These are phyloP conservation scores for Andrena bicolor DNA, from an alignment of 2,888 invertebrate genomes.

Conservation along the genomic window DNA sequence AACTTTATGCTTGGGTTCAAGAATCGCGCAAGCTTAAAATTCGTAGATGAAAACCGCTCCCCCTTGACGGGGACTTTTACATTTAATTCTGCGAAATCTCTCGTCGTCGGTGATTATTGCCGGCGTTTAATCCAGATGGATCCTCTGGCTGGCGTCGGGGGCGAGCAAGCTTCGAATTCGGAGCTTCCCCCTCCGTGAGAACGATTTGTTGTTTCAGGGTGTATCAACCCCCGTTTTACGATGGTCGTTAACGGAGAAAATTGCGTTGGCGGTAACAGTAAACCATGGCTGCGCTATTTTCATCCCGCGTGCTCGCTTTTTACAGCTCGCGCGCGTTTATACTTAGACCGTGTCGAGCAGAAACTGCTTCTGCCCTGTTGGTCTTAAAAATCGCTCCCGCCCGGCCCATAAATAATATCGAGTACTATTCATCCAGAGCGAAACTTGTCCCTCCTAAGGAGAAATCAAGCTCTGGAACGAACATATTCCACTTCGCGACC, in stretches of 20 bases:
- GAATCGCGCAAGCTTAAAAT: not conserved
- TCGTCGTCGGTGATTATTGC: conserved; percentile 24
- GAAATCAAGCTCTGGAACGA: too few species aligned
- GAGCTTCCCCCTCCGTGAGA: not conserved
- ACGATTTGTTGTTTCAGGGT: conserved; percentile 52
- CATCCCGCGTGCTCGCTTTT: conserved; percentile 39
- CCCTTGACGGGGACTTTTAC: not conserved
- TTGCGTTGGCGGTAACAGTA: conserved; percentile 57
- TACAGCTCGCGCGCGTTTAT: not conserved
- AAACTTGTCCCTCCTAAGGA: not conserved
- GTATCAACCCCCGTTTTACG: conserved; percentile 58
- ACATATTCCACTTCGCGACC: not conserved
- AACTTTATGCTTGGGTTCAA: too few species aligned
- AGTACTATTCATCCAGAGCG: not conserved
- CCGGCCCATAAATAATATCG: not conserved
- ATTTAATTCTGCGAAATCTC: conserved; percentile 25
- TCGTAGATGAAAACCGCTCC: not conserved
- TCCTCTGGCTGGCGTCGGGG: not conserved
- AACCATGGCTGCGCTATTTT: conserved; percentile 51
- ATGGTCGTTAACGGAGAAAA: conserved; percentile 62
- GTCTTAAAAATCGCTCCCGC: not conserved
- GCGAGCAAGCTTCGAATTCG: conserved; percentile 6
- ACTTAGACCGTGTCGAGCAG: not conserved
- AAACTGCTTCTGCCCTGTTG: not conserved
- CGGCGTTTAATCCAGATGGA: not conserved